phyloP scores from a whole-genome alignment of 1,140 invertebrate genomes.

The Drosophila murphyi region DNA sequence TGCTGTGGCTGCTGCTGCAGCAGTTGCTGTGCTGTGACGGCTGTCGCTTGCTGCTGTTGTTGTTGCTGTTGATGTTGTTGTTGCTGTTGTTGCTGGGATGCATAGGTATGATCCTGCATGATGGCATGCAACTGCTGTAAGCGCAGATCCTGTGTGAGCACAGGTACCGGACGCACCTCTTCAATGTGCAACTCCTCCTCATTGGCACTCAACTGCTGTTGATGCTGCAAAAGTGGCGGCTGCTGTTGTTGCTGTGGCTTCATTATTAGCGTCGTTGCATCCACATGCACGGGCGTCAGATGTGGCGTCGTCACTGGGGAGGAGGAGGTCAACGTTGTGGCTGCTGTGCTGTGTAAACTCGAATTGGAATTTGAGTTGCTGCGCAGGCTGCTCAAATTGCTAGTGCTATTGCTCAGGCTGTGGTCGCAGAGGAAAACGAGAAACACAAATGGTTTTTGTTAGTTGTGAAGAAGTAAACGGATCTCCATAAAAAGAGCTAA shows the following conservation, averaged over 20 bases:
- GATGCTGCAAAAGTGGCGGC: not conserved
- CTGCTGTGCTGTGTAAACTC: conserved; percentile 9
- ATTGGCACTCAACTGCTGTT: conserved; percentile 51
- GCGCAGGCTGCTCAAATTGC: conserved; percentile 38
- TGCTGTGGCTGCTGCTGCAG: conserved; percentile 69
- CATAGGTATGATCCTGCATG: conserved; percentile 93
- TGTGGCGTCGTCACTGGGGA: conserved; percentile 7
- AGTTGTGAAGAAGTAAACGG: conserved; percentile 12
- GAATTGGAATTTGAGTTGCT: conserved; percentile 18
- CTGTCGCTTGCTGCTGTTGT: conserved; percentile 28
- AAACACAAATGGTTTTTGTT: not conserved
- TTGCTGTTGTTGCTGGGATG: conserved; percentile 86
- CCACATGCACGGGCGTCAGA: conserved; percentile 16
- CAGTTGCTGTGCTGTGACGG: conserved; percentile 25
- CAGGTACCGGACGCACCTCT: conserved; percentile 81
- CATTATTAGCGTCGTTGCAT: conserved; percentile 19
- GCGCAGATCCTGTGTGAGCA: conserved; percentile 85
- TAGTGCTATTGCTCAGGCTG: conserved; percentile 38
- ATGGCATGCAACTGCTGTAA: conserved; percentile 86
- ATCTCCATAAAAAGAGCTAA: conserved; percentile 14
- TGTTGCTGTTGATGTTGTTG: conserved; percentile 73
- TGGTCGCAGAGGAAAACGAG: not conserved
- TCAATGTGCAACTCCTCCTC: conserved; percentile 83
- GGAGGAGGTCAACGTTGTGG: not conserved
- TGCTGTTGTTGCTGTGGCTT: conserved; percentile 29